Percentiles rank a stretch among this genome's conserved stretches.
phyloP scores from a whole-genome alignment of 1,140 invertebrate genomes.

The Drosophila auraria region DNA sequence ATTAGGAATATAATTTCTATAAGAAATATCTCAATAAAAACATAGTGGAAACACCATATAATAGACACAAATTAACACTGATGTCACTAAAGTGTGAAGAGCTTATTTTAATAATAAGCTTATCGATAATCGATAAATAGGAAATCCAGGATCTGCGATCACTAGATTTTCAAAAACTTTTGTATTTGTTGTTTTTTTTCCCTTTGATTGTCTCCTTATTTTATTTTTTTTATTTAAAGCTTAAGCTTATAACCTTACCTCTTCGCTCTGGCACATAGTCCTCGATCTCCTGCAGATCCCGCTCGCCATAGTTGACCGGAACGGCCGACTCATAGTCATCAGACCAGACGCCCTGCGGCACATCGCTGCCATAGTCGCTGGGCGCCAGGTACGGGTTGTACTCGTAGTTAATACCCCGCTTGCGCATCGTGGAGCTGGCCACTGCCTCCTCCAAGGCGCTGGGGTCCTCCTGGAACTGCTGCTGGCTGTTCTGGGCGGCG shows the following conservation, averaged over 20 bases:
- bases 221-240: not conserved
- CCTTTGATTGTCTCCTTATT: not conserved
- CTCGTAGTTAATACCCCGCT: conserved; percentile 76
- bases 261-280: conserved; percentile 71
- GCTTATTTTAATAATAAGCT: too few relatives aligned
- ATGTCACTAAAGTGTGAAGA: too few relatives aligned
- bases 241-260: conserved; percentile 31
- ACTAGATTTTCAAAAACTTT: too few relatives aligned
- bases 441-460: conserved; percentile 62
- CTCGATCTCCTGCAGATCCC: conserved; percentile 77
- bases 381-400: conserved; percentile 64
- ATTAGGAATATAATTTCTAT: not conserved
- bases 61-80: too few relatives aligned
- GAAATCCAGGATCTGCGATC: too few relatives aligned
- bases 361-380: conserved; percentile 47
- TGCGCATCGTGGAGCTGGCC: conserved; percentile 70
- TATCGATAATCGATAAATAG: too few relatives aligned
- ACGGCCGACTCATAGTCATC: conserved; percentile 67
- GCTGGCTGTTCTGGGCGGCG: conserved; percentile 65
- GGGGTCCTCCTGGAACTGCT: conserved; percentile 66
- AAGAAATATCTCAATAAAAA: not conserved
- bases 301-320: conserved; percentile 54
- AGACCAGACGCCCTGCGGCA: conserved; percentile 39
- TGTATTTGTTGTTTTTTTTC: too few relatives aligned
- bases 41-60: too few relatives aligned